These are phyloP conservation scores for Pardalotus punctatus DNA, from an alignment of 2,113 vertebrate species.

Conservation along the genomic window DNA sequence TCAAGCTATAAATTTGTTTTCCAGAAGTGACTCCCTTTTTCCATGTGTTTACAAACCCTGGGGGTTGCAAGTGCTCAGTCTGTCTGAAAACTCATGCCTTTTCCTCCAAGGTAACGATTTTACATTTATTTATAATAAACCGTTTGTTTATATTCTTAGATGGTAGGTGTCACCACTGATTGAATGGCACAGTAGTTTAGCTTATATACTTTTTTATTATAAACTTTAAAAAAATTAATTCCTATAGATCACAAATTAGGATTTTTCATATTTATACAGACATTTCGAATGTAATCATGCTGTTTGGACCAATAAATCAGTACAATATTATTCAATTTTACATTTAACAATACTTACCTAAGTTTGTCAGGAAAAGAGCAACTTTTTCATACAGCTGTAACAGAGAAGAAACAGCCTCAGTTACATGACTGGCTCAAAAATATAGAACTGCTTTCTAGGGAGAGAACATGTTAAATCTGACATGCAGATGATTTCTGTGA, in stretches of 20 bases:
- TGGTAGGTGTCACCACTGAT: too few relatives aligned
- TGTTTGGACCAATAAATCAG: not conserved
- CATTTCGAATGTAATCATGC: not conserved
- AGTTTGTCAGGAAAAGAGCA: slow-evolving; percentile 90
- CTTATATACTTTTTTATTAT: not conserved
- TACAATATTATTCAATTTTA: not conserved
- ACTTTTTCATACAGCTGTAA: slow-evolving; percentile 93
- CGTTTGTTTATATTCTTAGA: not conserved
- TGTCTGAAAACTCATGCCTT: not conserved
- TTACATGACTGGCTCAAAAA: not conserved
- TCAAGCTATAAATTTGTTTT: not conserved
- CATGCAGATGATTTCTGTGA: not conserved
- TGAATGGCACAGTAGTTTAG: not conserved
- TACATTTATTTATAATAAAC: not conserved
- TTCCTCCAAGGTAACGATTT: not conserved
- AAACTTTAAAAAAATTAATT: not conserved
- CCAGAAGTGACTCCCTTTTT: not conserved
- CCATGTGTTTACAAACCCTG: not conserved
- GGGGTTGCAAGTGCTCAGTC: not conserved
- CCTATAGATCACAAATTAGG: not conserved
- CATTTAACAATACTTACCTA: slow-evolving; percentile 80
- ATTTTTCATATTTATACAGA: not conserved
- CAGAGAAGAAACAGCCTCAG: slow-evolving; percentile 53
- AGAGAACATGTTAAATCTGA: not conserved
- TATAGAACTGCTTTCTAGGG: not conserved